Evolutionary conservation across 2,888 invertebrate genomes (phyloP).

Genomic region (Gryllus longicercus): DNA sequence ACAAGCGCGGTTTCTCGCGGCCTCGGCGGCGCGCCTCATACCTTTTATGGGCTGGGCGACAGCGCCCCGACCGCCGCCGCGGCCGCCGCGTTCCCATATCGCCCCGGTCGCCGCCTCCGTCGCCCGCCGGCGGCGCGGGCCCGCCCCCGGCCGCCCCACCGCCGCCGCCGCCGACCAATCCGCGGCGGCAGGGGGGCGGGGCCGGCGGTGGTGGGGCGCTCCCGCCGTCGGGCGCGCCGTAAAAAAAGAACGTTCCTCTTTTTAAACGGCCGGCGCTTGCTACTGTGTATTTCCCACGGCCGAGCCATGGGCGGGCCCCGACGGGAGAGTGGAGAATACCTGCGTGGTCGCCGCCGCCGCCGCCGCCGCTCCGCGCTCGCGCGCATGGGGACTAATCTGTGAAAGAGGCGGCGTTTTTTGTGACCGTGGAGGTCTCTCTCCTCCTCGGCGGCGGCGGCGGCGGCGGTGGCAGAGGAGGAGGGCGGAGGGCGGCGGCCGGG

Average conservation of each 20-base stretch:
- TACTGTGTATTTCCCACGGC: slow-evolving; percentile 22
- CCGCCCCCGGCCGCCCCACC: neutral
- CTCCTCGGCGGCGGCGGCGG: neutral
- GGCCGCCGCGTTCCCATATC: neutral
- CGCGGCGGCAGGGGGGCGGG: neutral
- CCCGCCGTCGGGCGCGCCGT: neutral
- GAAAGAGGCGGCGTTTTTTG: slow-evolving; percentile 17
- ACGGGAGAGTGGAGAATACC: neutral
- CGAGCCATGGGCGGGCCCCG: neutral
- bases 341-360: neutral
- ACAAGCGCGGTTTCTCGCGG: neutral
- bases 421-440: neutral
- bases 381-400: slow-evolving; percentile 17
- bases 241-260: slow-evolving; percentile 5
- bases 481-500: neutral
- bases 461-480: neutral
- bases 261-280: slow-evolving; percentile 3
- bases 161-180: neutral
- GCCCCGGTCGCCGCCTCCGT: neutral
- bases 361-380: neutral
- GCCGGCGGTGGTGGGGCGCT: neutral
- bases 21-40: neutral
- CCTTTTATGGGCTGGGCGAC: neutral
- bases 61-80: neutral
- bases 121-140: neutral